Evolutionary conservation across 2,888 invertebrate species (phyloP).

Genomic region (Apamea crenata): DNA sequence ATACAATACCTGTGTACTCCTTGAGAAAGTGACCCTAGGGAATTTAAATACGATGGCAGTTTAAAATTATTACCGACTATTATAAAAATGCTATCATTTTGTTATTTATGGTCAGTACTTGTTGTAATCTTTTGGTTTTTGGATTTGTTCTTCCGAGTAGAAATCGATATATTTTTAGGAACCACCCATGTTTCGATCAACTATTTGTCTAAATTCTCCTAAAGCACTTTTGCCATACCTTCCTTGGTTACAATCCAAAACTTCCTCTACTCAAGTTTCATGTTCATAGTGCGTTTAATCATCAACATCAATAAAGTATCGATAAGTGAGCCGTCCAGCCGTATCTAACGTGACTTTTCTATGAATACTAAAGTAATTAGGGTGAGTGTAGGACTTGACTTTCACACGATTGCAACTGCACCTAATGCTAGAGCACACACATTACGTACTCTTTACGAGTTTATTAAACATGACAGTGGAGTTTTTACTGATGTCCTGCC

Average conservation of each 20-base stretch:
- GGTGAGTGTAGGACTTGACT: constrained; percentile 83
- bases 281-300: not conserved
- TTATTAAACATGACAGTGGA: constrained; percentile 65
- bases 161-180: not conserved
- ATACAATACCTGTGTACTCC: not conserved
- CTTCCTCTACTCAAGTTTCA: not conserved
- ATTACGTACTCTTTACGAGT: constrained; percentile 64
- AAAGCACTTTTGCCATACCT: not conserved
- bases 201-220: not conserved
- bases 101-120: too few relatives aligned
- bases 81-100: too few relatives aligned
- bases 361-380: constrained; percentile 85
- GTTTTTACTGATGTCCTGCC: constrained; percentile 66
- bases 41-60: not conserved
- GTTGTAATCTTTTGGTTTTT: not conserved
- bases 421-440: constrained; percentile 70
- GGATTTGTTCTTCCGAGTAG: too few relatives aligned
- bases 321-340: constrained; percentile 68
- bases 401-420: constrained; percentile 84
- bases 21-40: not conserved
- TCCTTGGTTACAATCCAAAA: not conserved
- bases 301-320: constrained; percentile 68
- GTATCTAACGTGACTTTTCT: constrained; percentile 78
- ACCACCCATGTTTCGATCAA: not conserved
- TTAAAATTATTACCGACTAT: not conserved